phyloP scores from a whole-genome alignment of 2,797 vertebrate species.

The Amniataba percoides region DNA sequence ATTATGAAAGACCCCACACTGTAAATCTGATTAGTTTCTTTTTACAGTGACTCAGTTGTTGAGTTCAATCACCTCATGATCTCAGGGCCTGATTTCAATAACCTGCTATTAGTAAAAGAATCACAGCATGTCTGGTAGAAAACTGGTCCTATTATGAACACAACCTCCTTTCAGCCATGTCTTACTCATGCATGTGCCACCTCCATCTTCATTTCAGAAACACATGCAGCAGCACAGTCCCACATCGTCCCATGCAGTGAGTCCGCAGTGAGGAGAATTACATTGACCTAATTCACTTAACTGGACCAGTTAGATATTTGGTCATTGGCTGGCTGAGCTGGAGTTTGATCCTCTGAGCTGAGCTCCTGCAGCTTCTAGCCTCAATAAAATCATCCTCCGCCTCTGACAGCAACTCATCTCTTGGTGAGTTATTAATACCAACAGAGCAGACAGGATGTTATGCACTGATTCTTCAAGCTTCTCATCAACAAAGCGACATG shows the following conservation, averaged over 20 bases:
- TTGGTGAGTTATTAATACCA: slow-evolving; percentile 81
- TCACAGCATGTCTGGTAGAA: neutral
- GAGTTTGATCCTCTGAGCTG: slow-evolving; percentile 75
- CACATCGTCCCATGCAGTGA: slow-evolving; percentile 52
- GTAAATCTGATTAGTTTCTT: slow-evolving; percentile 2
- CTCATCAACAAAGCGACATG: slow-evolving; percentile 73
- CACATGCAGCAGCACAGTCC: slow-evolving; percentile 43
- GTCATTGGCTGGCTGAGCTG: slow-evolving; percentile 70
- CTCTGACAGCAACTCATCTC: slow-evolving; percentile 78
- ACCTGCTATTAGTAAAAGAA: slow-evolving; percentile 4
- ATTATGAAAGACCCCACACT: slow-evolving; percentile 13
- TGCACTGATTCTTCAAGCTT: slow-evolving; percentile 79
- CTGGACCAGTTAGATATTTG: slow-evolving; percentile 75
- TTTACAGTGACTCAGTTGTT: neutral
- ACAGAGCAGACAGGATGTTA: slow-evolving; percentile 76
- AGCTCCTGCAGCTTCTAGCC: slow-evolving; percentile 74
- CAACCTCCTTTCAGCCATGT: slow-evolving; percentile 20
- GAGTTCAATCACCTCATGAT: slow-evolving; percentile 16
- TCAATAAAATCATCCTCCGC: slow-evolving; percentile 72
- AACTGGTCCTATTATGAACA: slow-evolving; percentile 29
- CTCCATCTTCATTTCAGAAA: slow-evolving; percentile 38
- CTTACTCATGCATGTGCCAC: slow-evolving; percentile 15
- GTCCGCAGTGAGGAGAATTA: slow-evolving; percentile 68
- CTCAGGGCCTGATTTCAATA: neutral
- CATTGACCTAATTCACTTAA: slow-evolving; percentile 80